These are phyloP conservation scores for Nudaria mundana DNA, from an alignment of 2,888 invertebrate species.

Conservation along the genomic window DNA sequence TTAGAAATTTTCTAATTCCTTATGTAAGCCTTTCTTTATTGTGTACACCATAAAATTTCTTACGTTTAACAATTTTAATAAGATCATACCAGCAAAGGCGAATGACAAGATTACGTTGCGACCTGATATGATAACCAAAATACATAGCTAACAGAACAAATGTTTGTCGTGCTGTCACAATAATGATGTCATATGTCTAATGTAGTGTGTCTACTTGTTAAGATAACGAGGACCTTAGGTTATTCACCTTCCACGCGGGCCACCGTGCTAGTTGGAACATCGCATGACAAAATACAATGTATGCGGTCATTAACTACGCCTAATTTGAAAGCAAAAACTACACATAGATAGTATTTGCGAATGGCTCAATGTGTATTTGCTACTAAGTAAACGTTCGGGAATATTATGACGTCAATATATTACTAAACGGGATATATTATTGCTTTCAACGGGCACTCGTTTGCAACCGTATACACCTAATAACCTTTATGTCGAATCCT, in stretches of 20 bases:
- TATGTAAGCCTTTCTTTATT: too few relatives aligned
- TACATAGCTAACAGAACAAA: constrained; percentile 38
- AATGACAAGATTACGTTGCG: constrained; percentile 28
- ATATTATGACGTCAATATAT: constrained; percentile 45
- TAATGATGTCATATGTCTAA: constrained; percentile 73
- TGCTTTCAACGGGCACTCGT: too few relatives aligned
- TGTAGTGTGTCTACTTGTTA: constrained; percentile 60
- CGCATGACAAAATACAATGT: constrained; percentile 61
- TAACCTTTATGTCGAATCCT: too few relatives aligned
- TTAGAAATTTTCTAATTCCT: too few relatives aligned
- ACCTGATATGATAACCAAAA: constrained; percentile 43
- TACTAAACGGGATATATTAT: too few relatives aligned
- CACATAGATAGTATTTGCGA: constrained; percentile 40
- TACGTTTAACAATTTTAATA: too few relatives aligned
- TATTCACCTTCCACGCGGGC: constrained; percentile 57
- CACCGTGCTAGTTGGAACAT: constrained; percentile 52
- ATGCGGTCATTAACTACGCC: constrained; percentile 45
- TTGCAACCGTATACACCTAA: too few relatives aligned
- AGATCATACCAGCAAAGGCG: constrained; percentile 7
- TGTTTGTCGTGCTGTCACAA: constrained; percentile 53
- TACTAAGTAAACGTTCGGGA: constrained; percentile 42
- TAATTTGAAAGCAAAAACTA: constrained; percentile 62
- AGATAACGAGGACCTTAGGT: constrained; percentile 63
- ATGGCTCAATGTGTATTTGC: constrained; percentile 48
- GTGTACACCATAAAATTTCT: too few relatives aligned